phyloP scores from a whole-genome alignment of 1,140 invertebrate species.

The Drosophila prosaltans region DNA sequence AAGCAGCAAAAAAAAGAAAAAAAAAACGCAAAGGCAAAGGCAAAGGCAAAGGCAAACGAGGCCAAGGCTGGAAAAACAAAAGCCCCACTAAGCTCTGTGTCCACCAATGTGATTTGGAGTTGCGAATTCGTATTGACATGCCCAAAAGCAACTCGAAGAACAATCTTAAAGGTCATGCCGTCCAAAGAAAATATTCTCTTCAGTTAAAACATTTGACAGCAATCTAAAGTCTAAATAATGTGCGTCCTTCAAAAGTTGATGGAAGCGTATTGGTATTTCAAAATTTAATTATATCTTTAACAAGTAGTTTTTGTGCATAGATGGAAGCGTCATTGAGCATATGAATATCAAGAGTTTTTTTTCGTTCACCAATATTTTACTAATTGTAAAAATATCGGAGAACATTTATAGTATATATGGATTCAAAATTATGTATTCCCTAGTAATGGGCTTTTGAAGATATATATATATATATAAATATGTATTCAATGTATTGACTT shows the following conservation, averaged over 20 bases:
- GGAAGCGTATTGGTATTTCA: neutral
- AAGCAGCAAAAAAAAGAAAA: conserved; percentile 28
- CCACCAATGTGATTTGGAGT: conserved; percentile 2
- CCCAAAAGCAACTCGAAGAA: neutral
- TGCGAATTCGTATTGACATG: conserved; percentile 4
- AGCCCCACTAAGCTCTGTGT: conserved; percentile 41
- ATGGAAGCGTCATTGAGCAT: too few species aligned
- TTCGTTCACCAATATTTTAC: too few species aligned
- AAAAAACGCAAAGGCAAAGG: conserved; percentile 7
- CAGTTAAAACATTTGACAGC: conserved; percentile 6
- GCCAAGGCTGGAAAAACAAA: conserved; percentile 6
- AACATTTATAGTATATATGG: too few species aligned
- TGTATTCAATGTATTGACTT: too few species aligned
- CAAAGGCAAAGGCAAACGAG: conserved; percentile 64
- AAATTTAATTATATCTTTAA: neutral
- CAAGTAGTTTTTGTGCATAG: too few species aligned
- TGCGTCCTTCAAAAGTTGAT: neutral
- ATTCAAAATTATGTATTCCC: too few species aligned
- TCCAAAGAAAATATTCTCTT: neutral
- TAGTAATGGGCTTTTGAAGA: too few species aligned
- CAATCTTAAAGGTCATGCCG: neutral
- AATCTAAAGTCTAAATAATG: conserved; percentile 5
- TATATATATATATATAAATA: too few species aligned
- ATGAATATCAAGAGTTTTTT: too few species aligned
- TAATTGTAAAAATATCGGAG: too few species aligned